Evolutionary conservation across 2,113 vertebrate genomes (phyloP).

Genomic region (Sminthopsis crassicaudata): DNA sequence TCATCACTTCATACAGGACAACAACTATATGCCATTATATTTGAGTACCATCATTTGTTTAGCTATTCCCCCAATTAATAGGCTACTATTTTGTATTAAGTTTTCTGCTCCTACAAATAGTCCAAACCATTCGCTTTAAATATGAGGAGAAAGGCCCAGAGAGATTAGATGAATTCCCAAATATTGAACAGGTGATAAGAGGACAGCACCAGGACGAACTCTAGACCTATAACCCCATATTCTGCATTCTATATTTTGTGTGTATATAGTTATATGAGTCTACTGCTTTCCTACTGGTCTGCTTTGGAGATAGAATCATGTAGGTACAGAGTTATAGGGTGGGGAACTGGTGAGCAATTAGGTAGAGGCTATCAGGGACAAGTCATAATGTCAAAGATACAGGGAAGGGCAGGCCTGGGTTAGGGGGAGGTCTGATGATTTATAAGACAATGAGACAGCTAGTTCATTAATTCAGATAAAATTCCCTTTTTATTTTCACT

Average conservation of each 20-base stretch:
- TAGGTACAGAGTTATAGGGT: not conserved
- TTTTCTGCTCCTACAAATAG: not conserved
- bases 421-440: not conserved
- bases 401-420: not conserved
- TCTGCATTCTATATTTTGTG: not conserved
- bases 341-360: not conserved
- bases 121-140: not conserved
- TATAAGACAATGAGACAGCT: not conserved
- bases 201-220: not conserved
- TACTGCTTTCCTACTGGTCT: not conserved
- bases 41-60: not conserved
- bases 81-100: not conserved
- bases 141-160: not conserved
- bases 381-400: not conserved
- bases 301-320: not conserved
- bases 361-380: not conserved
- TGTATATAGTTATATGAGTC: not conserved
- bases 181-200: not conserved
- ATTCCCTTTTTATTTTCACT: not conserved
- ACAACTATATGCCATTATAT: not conserved
- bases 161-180: not conserved
- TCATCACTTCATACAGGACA: not conserved
- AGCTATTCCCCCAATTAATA: not conserved
- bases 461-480: not conserved
- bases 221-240: not conserved